phyloP scores from a whole-genome alignment of 2,113 vertebrate species.

The Rhinopomastus cyanomelas region DNA sequence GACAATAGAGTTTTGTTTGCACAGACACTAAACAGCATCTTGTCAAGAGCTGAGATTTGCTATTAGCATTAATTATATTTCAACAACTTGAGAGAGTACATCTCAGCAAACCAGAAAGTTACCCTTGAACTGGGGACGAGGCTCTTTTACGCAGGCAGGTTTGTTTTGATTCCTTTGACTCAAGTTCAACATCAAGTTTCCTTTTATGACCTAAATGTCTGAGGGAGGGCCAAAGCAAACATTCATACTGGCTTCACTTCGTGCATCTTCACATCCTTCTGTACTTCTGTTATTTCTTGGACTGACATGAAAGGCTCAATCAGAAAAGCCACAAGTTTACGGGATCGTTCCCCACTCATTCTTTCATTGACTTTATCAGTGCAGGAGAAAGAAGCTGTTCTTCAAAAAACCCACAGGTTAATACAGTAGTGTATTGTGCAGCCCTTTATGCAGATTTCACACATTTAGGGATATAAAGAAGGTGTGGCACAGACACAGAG shows the following conservation, averaged over 20 bases:
- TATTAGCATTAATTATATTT: not conserved
- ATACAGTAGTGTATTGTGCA: not conserved
- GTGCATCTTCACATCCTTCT: not conserved
- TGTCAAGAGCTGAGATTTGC: not conserved
- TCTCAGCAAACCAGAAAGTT: not conserved
- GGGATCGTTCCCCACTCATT: not conserved
- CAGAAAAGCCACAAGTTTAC: not conserved
- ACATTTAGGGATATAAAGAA: not conserved
- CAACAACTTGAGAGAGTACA: not conserved
- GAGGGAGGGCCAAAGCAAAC: slow-evolving; percentile 34
- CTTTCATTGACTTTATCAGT: not conserved
- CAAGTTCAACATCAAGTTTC: not conserved
- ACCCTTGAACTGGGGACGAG: not conserved
- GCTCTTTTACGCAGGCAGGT: not conserved
- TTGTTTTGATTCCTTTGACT: slow-evolving; percentile 23
- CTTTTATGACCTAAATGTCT: not conserved
- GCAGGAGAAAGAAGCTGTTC: not conserved
- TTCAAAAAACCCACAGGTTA: not conserved
- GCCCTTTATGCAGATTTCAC: not conserved
- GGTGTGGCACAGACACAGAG: not conserved
- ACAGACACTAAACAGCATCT: not conserved
- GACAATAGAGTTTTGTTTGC: not conserved
- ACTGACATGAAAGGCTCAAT: not conserved
- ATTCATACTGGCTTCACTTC: not conserved
- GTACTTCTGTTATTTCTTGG: not conserved